Evolutionary conservation across 2,797 vertebrate genomes (phyloP).

Genomic region (Acanthis flammea): DNA sequence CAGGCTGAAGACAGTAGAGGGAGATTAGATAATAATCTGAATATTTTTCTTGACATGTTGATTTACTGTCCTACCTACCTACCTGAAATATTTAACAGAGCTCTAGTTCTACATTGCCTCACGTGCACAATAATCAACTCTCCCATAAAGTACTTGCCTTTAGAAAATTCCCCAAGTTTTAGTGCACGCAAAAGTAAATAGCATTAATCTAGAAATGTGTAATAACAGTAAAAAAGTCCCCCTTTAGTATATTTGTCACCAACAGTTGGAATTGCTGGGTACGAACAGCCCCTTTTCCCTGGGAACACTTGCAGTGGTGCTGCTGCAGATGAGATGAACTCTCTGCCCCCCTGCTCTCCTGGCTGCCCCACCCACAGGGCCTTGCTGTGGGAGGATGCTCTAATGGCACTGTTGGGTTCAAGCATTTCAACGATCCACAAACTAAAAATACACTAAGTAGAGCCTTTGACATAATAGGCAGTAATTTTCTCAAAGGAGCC

Average conservation of each 20-base stretch:
- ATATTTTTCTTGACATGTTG: not conserved
- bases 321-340: not conserved
- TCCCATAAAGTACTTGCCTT: not conserved
- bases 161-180: not conserved
- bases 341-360: not conserved
- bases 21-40: conserved; percentile 7
- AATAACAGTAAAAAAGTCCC: not conserved
- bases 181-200: not conserved
- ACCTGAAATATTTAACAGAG: conserved; percentile 6
- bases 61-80: conserved; percentile 7
- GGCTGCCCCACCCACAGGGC: not conserved
- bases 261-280: not conserved
- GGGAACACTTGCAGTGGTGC: not conserved
- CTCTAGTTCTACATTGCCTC: not conserved
- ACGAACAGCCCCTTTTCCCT: not conserved
- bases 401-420: not conserved
- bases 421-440: not conserved
- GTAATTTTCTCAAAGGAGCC: conserved; percentile 36
- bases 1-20: not conserved
- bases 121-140: not conserved
- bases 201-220: not conserved
- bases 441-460: not conserved
- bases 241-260: not conserved
- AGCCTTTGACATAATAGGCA: not conserved
- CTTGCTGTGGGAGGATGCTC: not conserved